phyloP scores from a whole-genome alignment of 2,113 vertebrate genomes.

The Lophotis ruficrista region DNA sequence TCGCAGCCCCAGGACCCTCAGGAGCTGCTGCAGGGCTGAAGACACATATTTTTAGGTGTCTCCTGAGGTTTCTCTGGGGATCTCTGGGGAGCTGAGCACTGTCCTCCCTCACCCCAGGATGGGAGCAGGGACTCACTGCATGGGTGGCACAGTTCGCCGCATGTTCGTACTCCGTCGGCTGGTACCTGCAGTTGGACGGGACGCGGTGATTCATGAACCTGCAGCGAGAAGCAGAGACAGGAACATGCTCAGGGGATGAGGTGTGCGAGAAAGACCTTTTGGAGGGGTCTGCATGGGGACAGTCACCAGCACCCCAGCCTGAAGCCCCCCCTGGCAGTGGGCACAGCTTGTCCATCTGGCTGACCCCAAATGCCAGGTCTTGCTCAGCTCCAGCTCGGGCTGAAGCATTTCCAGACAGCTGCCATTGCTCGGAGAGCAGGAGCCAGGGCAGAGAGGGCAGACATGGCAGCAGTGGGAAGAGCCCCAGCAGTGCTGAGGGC shows the following conservation, averaged over 20 bases:
- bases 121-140: slow-evolving; percentile 79
- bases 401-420: not conserved
- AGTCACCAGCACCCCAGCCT: not conserved
- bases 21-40: not conserved
- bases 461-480: not conserved
- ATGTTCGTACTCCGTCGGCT: slow-evolving; percentile 92
- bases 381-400: not conserved
- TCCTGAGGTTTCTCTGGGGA: not conserved
- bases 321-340: not conserved
- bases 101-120: fast-evolving
- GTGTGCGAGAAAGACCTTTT: not conserved
- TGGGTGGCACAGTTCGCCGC: slow-evolving; percentile 94
- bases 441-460: not conserved
- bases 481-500: not conserved
- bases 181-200: slow-evolving; percentile 88
- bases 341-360: not conserved
- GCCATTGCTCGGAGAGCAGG: not conserved
- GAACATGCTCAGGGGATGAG: fast-evolving
- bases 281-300: not conserved
- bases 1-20: not conserved
- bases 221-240: not conserved
- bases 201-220: slow-evolving; percentile 96
- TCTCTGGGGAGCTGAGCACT: not conserved
- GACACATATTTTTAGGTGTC: not conserved
- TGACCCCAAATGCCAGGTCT: not conserved